These are phyloP conservation scores for Spermophilus dauricus DNA, from an alignment of 2,113 vertebrate species.

Conservation along the genomic window DNA sequence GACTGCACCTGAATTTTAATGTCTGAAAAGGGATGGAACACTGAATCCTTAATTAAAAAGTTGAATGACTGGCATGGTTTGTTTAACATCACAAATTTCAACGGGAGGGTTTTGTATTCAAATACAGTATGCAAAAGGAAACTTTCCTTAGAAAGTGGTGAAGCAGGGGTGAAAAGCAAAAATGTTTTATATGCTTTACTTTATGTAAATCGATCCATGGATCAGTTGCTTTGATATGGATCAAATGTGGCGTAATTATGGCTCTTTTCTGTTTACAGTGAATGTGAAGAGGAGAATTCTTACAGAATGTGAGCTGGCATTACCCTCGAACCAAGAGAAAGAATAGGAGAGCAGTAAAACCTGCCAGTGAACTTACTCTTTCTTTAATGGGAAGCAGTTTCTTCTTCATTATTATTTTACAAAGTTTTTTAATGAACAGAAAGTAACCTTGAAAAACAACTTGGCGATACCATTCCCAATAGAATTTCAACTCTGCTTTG, in stretches of 20 bases:
- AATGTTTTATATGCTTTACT: slow-evolving; percentile 88
- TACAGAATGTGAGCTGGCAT: slow-evolving; percentile 74
- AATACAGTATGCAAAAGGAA: slow-evolving; percentile 88
- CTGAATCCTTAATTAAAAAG: slow-evolving; percentile 95
- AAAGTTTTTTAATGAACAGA: slow-evolving; percentile 89
- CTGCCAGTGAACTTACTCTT: slow-evolving; percentile 85
- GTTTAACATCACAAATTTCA: slow-evolving; percentile 93
- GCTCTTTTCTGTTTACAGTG: slow-evolving; percentile 87
- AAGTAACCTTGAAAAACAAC: slow-evolving; percentile 90
- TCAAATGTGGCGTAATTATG: slow-evolving; percentile 89
- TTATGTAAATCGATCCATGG: slow-evolving; percentile 90
- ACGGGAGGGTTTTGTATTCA: slow-evolving; percentile 90
- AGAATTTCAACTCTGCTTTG: slow-evolving; percentile 84
- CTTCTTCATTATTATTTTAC: slow-evolving; percentile 88
- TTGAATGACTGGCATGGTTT: slow-evolving; percentile 93
- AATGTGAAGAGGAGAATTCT: slow-evolving; percentile 81
- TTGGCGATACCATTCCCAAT: slow-evolving; percentile 85
- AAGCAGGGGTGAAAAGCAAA: slow-evolving; percentile 88
- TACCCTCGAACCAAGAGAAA: slow-evolving; percentile 74
- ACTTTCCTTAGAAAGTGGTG: slow-evolving; percentile 86
- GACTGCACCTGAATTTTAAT: slow-evolving; percentile 95
- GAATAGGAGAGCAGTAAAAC: slow-evolving; percentile 80
- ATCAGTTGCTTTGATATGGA: slow-evolving; percentile 91
- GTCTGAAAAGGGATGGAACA: slow-evolving; percentile 92
- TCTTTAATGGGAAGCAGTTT: slow-evolving; percentile 86